Percentiles rank a stretch among this genome's conserved stretches.
Conservation (phyloP, 2,113 vertebrate species). For the Epinephelus cyanopodus region DNA sequence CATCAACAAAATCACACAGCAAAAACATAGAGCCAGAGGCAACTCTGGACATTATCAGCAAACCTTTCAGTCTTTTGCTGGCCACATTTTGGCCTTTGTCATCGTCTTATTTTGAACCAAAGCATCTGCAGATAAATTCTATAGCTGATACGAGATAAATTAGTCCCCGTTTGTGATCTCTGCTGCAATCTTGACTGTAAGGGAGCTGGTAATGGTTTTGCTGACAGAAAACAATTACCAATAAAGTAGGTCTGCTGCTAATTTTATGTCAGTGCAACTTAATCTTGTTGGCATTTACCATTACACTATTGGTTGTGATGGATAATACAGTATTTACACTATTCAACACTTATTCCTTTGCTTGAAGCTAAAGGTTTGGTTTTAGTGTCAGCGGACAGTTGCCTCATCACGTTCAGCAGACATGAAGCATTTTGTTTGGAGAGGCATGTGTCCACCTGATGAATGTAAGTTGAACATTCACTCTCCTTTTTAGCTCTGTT, state of each 20-base stretch:
- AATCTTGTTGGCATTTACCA: background rate
- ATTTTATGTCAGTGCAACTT: background rate
- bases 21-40: no score
- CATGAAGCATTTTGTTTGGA: no score
- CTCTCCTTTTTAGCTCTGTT: background rate
- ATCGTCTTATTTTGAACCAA: no score
- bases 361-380: background rate
- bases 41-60: no score
- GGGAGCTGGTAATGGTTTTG: background rate
- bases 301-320: background rate
- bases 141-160: no score
- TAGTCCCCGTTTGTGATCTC: background rate
- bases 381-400: background rate
- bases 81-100: no score
- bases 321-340: background rate
- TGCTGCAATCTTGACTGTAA: no score
- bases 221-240: background rate
- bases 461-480: no score
- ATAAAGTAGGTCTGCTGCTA: background rate
- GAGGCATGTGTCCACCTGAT: no score
- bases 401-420: background rate
- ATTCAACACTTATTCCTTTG: background rate
- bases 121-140: no score
- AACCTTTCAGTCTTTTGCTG: no score
- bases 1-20: no score